These are phyloP conservation scores for Lacanobia oleracea DNA, from an alignment of 2,888 invertebrate genomes.

Conservation along the genomic window DNA sequence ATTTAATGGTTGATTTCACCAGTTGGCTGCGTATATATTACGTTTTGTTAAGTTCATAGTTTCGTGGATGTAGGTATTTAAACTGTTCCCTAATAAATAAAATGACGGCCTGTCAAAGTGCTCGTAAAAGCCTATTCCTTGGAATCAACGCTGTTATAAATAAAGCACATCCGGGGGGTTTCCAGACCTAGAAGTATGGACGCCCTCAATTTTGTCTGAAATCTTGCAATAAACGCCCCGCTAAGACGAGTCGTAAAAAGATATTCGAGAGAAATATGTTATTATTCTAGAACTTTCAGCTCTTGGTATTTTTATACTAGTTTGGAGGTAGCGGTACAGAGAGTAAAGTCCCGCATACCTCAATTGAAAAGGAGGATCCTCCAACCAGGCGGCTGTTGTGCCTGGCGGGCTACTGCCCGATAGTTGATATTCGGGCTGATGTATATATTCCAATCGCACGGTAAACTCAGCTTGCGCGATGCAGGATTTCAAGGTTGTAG, in stretches of 20 bases:
- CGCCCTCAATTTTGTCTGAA: conserved; percentile 47
- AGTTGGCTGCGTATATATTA: too few species aligned
- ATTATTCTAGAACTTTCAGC: conserved; percentile 8
- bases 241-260: conserved; percentile 48
- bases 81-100: conserved; percentile 25
- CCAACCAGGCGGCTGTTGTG: too few species aligned
- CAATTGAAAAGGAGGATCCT: too few species aligned
- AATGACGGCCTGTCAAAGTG: conserved; percentile 36
- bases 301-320: neutral
- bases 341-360: too few species aligned
- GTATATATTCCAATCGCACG: too few species aligned
- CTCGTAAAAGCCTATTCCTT: conserved; percentile 45
- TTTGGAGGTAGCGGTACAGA: too few species aligned
- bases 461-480: too few species aligned
- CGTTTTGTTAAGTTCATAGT: too few species aligned
- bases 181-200: conserved; percentile 20
- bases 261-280: conserved; percentile 40
- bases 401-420: too few species aligned
- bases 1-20: too few species aligned
- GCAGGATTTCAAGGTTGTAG: too few species aligned
- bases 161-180: conserved; percentile 35
- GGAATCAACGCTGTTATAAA: conserved; percentile 37
- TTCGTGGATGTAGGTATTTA: neutral
- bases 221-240: conserved; percentile 51
- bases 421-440: too few species aligned